Percentiles rank a stretch among this genome's conserved stretches.
Conservation (phyloP, 2,888 invertebrate species). For the Dasypolia templi region DNA sequence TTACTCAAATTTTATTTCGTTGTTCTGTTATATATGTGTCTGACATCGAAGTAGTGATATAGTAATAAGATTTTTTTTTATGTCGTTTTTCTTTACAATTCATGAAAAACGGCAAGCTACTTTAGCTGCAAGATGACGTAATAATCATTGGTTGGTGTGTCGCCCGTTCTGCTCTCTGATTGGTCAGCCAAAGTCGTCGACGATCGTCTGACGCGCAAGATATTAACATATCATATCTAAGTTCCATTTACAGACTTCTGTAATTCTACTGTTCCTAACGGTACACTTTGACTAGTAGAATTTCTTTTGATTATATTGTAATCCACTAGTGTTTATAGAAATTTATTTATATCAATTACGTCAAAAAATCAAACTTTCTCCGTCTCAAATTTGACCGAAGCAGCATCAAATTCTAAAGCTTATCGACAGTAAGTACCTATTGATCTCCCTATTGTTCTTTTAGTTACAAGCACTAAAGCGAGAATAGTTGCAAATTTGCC, state of each 20-base stretch:
- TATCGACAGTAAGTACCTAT: neutral
- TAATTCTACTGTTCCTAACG: slow-evolving; percentile 23
- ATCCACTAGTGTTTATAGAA: neutral
- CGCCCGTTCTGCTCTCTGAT: slow-evolving; percentile 60
- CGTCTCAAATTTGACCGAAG: neutral
- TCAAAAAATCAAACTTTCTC: neutral
- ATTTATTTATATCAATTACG: neutral
- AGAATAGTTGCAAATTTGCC: neutral
- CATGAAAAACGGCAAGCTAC: slow-evolving; percentile 7
- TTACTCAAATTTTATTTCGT: neutral
- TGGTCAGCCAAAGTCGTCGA: slow-evolving; percentile 71
- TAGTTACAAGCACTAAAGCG: neutral
- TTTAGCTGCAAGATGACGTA: slow-evolving; percentile 49
- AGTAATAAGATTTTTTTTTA: neutral
- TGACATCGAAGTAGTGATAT: neutral
- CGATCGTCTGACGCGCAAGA: slow-evolving; percentile 63
- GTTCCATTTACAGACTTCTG: slow-evolving; percentile 48
- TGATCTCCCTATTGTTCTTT: neutral
- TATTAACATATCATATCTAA: slow-evolving; percentile 49
- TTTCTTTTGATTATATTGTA: neutral
- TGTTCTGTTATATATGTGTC: neutral
- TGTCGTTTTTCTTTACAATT: neutral
- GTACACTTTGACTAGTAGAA: neutral
- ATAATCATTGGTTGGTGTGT: slow-evolving; percentile 57
- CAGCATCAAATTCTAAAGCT: neutral